phyloP scores from a whole-genome alignment of 1,140 invertebrate genomes.

The Aphelinus certus region DNA sequence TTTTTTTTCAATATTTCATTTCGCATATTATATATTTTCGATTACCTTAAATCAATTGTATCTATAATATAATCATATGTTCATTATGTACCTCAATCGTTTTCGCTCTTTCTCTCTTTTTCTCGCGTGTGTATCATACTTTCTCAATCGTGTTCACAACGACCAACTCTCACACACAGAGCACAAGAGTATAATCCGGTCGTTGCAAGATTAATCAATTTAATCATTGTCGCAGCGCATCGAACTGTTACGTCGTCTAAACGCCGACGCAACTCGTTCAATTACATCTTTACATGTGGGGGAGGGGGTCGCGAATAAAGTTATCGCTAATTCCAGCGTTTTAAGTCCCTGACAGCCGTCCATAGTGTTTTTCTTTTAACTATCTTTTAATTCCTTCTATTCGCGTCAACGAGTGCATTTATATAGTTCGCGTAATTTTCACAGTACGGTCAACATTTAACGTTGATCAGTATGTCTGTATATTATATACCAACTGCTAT shows the following conservation, averaged over 20 bases:
- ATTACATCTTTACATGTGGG: constrained; percentile 29
- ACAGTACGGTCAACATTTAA: constrained; percentile 23
- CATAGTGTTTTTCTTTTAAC: constrained; percentile 36
- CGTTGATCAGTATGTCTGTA: constrained; percentile 11
- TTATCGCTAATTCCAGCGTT: constrained; percentile 37
- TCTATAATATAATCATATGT: constrained; percentile 63
- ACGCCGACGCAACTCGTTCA: constrained; percentile 6
- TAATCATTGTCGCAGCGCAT: constrained; percentile 39
- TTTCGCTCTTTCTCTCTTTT: constrained; percentile 40
- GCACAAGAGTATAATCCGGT: constrained; percentile 35
- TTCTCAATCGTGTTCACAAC: constrained; percentile 40
- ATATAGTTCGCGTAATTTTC: constrained; percentile 29
- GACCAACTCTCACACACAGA: constrained; percentile 6
- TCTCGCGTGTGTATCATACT: constrained; percentile 47
- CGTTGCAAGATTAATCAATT: constrained; percentile 38
- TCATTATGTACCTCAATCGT: constrained; percentile 50
- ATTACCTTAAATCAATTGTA: constrained; percentile 60
- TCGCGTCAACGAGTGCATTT: constrained; percentile 29
- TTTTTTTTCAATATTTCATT: constrained; percentile 42
- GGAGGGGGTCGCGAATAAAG: constrained; percentile 10
- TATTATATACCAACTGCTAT: constrained; percentile 10
- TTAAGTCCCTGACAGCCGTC: constrained; percentile 45
- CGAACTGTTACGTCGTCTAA: constrained; percentile 30
- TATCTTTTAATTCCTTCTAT: constrained; percentile 1
- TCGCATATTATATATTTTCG: constrained; percentile 62